A percentile compares a stretch with the other conserved stretches of the same genome.
Evolutionary conservation across 2,888 invertebrate species (phyloP).

Genomic region (Tethea ocularis): DNA sequence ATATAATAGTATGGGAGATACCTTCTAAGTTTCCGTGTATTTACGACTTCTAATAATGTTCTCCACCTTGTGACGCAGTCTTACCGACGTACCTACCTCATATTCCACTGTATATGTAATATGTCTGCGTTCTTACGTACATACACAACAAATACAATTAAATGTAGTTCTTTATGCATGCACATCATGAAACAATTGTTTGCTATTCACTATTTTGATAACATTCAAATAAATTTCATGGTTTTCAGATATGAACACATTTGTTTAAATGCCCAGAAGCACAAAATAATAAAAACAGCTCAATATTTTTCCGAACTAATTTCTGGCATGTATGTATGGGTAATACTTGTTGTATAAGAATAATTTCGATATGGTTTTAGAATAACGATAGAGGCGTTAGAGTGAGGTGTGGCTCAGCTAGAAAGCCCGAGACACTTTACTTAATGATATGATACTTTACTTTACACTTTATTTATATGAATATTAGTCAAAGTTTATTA

Average conservation of each 20-base stretch:
- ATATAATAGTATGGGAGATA: conserved; percentile 13
- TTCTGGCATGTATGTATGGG: too few species aligned
- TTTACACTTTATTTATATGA: too few species aligned
- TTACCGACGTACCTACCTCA: conserved; percentile 18
- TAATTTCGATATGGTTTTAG: too few species aligned
- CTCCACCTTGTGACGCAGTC: conserved; percentile 28
- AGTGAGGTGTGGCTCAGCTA: too few species aligned
- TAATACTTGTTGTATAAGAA: too few species aligned
- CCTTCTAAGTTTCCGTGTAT: conserved; percentile 19
- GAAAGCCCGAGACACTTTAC: too few species aligned
- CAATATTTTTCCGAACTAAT: too few species aligned
- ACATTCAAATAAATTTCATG: not conserved
- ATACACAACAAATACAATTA: not conserved
- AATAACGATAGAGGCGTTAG: too few species aligned
- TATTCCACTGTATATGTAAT: conserved; percentile 19
- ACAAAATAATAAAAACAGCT: too few species aligned
- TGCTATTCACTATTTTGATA: not conserved
- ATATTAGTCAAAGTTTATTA: not conserved
- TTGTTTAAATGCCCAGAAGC: not conserved
- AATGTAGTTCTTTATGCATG: conserved; percentile 3
- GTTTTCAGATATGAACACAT: not conserved
- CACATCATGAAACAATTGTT: not conserved
- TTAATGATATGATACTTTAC: too few species aligned
- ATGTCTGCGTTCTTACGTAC: not conserved
- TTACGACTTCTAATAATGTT: conserved; percentile 24